Evolutionary conservation across 2,797 vertebrate species (phyloP).

Genomic region (Poeciliopsis turneri): DNA sequence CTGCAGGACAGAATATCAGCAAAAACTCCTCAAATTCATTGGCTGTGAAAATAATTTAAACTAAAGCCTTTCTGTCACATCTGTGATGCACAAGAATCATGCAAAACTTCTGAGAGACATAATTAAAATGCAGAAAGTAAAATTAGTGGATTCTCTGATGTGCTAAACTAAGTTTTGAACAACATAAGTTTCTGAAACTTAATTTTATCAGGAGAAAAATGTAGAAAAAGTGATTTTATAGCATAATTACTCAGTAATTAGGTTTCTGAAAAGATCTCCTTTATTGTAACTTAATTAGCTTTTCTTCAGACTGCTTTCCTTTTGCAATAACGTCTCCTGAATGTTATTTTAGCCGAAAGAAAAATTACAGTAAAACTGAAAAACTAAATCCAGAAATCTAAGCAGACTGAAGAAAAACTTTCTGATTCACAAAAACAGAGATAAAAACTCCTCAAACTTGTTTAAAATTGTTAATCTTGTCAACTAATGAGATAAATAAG

Average conservation of each 20-base stretch:
- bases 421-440: not conserved
- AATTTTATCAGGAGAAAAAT: not conserved
- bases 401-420: not conserved
- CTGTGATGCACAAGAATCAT: not conserved
- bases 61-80: not conserved
- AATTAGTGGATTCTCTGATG: not conserved
- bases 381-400: not conserved
- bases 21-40: not conserved
- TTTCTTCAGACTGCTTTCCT: not conserved
- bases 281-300: not conserved
- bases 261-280: not conserved
- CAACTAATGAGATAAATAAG: not conserved
- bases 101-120: not conserved
- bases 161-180: not conserved
- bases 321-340: not conserved
- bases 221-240: not conserved
- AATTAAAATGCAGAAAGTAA: not conserved
- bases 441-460: not conserved
- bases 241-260: not conserved
- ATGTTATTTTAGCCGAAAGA: not conserved
- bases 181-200: not conserved
- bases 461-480: not conserved
- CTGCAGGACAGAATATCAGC: too few species aligned
- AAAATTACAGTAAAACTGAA: not conserved
- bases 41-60: not conserved